Conservation (phyloP, 1,140 invertebrate species). For the Drosophila pseudoobscura region DNA sequence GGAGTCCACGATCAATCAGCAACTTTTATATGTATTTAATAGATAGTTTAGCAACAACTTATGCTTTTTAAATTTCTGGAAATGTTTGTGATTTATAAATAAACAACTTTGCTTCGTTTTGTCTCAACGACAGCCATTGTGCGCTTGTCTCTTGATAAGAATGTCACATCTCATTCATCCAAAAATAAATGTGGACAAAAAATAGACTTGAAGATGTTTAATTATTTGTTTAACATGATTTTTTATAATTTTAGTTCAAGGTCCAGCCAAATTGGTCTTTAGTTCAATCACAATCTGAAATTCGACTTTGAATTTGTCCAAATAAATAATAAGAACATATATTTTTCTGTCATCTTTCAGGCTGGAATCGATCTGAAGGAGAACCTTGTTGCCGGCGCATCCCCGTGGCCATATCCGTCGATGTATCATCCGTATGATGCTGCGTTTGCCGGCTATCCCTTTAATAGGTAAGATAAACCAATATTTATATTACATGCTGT, state of each 20-base stretch:
- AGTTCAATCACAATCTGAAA: constrained; percentile 35
- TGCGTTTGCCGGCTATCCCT: constrained; percentile 94
- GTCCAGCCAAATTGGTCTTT: constrained; percentile 40
- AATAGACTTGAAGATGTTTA: constrained; percentile 58
- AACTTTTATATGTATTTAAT: background rate
- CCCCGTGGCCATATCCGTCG: constrained; percentile 93
- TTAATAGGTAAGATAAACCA: constrained; percentile 91
- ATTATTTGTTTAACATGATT: constrained; percentile 83
- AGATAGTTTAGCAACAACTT: too few species aligned
- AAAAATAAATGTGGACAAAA: constrained; percentile 21
- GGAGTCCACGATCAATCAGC: too few species aligned
- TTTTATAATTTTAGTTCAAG: constrained; percentile 80
- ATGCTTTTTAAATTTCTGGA: too few species aligned
- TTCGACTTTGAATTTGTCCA: constrained; percentile 20
- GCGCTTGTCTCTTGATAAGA: constrained; percentile 38
- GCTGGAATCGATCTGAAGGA: constrained; percentile 93
- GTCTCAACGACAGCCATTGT: background rate
- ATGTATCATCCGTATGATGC: constrained; percentile 95
- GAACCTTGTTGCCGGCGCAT: constrained; percentile 91
- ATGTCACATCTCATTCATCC: background rate
- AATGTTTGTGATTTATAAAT: background rate
- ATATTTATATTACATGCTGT: background rate
- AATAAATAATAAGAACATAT: constrained; percentile 22
- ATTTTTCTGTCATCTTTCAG: constrained; percentile 52
- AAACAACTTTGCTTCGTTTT: background rate